Percentiles rank a stretch among this genome's conserved stretches.
These are phyloP conservation scores for Pyrrhosoma nymphula DNA, from an alignment of 2,888 invertebrate genomes.

Conservation along the genomic window DNA sequence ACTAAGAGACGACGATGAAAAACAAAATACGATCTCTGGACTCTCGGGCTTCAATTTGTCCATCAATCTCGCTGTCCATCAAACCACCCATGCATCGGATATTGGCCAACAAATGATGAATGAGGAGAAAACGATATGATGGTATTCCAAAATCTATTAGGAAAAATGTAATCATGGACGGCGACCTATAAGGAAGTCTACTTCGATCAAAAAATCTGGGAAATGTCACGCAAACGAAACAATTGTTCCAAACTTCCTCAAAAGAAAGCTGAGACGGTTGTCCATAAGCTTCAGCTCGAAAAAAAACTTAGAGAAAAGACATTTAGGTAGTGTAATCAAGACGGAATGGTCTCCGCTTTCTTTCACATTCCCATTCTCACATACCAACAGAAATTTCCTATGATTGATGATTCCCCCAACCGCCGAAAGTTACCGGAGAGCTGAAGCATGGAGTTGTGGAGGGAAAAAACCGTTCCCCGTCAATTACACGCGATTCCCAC, in stretches of 20 bases:
- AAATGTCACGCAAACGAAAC: neutral
- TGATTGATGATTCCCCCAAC: constrained; percentile 39
- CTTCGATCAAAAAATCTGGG: neutral
- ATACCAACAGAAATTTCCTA: neutral
- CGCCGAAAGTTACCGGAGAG: neutral
- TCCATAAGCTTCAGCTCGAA: neutral
- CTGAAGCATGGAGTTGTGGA: neutral
- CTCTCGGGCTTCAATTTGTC: too few species aligned
- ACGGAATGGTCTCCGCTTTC: constrained; percentile 29
- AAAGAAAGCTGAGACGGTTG: neutral
- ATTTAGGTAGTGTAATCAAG: neutral
- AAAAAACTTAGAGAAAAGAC: neutral
- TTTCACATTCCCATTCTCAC: constrained; percentile 14
- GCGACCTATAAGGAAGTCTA: neutral
- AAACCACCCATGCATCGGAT: too few species aligned
- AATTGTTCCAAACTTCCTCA: neutral
- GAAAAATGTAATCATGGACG: neutral
- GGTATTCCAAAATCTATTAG: neutral
- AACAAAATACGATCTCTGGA: too few species aligned
- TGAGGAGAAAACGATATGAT: neutral
- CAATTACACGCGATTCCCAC: constrained; percentile 28
- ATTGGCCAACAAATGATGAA: neutral
- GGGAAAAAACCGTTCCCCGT: constrained; percentile 1
- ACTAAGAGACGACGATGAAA: neutral
- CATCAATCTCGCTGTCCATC: too few species aligned